Percentiles rank a stretch among this genome's conserved stretches.
phyloP scores from a whole-genome alignment of 1,140 invertebrate genomes.

The Bombus affinis region DNA sequence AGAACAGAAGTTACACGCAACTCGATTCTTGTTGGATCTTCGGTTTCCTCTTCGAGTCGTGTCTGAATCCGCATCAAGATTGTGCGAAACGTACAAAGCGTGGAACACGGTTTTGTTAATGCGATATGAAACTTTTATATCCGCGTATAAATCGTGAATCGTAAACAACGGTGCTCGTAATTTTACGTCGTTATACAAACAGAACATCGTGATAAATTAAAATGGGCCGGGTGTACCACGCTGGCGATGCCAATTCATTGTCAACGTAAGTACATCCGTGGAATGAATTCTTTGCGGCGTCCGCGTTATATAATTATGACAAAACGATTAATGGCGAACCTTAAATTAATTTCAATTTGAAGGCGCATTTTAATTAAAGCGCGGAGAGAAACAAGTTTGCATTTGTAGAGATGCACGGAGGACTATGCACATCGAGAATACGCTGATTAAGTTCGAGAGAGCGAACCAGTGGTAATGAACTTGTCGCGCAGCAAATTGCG shows the following conservation, averaged over 20 bases:
- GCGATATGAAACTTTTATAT: background rate
- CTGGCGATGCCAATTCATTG: no score
- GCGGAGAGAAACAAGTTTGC: conserved; percentile 8
- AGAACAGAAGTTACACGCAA: background rate
- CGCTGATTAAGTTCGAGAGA: conserved; percentile 1
- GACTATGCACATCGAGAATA: background rate
- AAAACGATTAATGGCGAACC: background rate
- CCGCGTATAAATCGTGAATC: background rate
- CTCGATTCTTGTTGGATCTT: background rate
- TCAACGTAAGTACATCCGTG: no score
- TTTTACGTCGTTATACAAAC: background rate
- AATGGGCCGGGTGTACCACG: background rate
- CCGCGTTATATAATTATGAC: no score
- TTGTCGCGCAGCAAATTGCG: conserved; percentile 38
- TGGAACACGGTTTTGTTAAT: background rate
- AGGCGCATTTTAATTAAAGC: conserved; percentile 1
- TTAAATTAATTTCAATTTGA: background rate
- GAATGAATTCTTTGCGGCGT: no score
- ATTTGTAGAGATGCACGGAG: background rate
- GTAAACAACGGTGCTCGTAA: no score
- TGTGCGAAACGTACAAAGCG: background rate
- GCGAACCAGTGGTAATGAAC: conserved; percentile 48
- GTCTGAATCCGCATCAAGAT: background rate
- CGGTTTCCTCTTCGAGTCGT: background rate
- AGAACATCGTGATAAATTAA: background rate